A percentile compares a stretch with the other conserved stretches of the same genome.
Conservation (phyloP, 1,140 invertebrate genomes). For the Diprion similis region DNA sequence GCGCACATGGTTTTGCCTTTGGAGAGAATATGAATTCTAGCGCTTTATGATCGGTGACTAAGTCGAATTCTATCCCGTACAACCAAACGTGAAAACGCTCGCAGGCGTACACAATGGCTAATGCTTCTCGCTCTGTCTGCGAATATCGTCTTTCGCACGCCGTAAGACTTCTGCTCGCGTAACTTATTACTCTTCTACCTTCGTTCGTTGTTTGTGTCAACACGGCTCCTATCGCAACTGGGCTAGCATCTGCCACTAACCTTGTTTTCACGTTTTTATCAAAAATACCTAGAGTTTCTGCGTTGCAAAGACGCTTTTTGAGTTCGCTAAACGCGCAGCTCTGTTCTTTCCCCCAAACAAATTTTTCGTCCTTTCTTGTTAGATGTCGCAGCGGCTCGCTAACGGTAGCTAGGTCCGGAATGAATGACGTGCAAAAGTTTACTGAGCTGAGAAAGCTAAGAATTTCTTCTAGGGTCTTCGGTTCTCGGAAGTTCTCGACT, state of each 20-base stretch:
- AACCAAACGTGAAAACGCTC: conserved; percentile 34
- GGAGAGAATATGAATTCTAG: conserved; percentile 35
- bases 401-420: conserved; percentile 42
- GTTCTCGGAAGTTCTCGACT: conserved; percentile 27
- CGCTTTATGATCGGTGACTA: conserved; percentile 40
- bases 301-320: conserved; percentile 22
- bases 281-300: conserved; percentile 28
- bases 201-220: conserved; percentile 25
- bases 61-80: conserved; percentile 31
- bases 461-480: conserved; percentile 33
- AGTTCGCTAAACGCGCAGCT: conserved; percentile 29
- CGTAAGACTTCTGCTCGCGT: conserved; percentile 30
- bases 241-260: conserved; percentile 42
- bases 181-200: conserved; percentile 25
- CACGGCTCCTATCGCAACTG: conserved; percentile 38
- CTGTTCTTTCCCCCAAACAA: conserved; percentile 12
- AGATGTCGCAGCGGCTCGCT: conserved; percentile 37
- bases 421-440: conserved; percentile 42
- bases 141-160: conserved; percentile 32
- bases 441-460: conserved; percentile 43
- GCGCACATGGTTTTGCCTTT: conserved; percentile 32
- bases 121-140: conserved; percentile 43
- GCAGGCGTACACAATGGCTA: conserved; percentile 38
- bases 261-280: conserved; percentile 25
- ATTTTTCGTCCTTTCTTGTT: conserved; percentile 15